Base-by-base conservation (phyloP, 2,888 invertebrate genomes). In the Heliconius sara region DNA sequence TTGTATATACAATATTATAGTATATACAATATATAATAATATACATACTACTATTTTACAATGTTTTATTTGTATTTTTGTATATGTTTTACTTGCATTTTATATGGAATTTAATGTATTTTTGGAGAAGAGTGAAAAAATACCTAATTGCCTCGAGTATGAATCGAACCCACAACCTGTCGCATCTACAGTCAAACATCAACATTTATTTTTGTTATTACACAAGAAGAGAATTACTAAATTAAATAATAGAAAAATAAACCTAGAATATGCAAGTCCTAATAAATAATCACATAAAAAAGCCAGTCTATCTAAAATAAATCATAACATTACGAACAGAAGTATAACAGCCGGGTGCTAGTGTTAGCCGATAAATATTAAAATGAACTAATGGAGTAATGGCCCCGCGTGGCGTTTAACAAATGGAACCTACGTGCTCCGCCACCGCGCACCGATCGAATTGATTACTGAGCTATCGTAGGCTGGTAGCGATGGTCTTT, bases 361-460 rank as follows among this genome's bases (percentile, higher is more conserved):
- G 83, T 85, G 85, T 87, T 72, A 87, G 87, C 87, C 87, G 88
- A 92, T 92, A 91, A 92, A 92, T 92, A 91, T 90, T 88, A 87
- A 87, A 90, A 89, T 90, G 89, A 90, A 90, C 89, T 91, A 90
- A 90, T 90, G 89, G 90, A 90, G 89, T 91, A 90, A 89, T 90
- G 90, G 87, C 89, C 89, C 89, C 91, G 90, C 87, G 90, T 92
- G 93, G 91, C 91, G 91, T 90, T 89, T 91, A 89, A 93, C 90
- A 91, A 93, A 93, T 93, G 91, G 89, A 85, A 84, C 82, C 85
- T 87, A 89, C 92, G 92, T 92, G 93, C 91, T 87, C 87, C 89
- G 92, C 93, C 92, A 92, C 92, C 87, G 92, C 84, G 82, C 63
- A 76, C 77, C 80, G 79, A 80, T 71, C 76, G 78, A 83, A 83